Evolutionary conservation across 2,888 invertebrate genomes (phyloP).

Genomic region (Drosophila testacea): DNA sequence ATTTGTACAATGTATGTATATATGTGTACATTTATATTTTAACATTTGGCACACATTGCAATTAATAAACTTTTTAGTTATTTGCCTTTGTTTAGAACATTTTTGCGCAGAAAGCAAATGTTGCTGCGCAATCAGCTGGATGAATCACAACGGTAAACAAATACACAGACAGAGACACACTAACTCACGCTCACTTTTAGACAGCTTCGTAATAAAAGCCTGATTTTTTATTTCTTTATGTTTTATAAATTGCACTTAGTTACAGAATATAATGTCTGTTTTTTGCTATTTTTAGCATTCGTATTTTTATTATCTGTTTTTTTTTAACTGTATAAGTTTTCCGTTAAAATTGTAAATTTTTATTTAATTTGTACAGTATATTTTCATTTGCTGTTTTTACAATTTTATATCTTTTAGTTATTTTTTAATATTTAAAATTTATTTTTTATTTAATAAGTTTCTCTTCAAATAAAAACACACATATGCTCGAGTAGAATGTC

Average conservation of each 20-base stretch:
- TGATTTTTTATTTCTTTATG: slow-evolving; percentile 5
- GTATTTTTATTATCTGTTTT: too few species aligned
- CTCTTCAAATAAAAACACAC: too few species aligned
- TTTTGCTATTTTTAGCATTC: too few species aligned
- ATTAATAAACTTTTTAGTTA: slow-evolving; percentile 46
- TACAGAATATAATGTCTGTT: too few species aligned
- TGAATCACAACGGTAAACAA: slow-evolving; percentile 74
- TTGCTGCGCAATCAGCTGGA: slow-evolving; percentile 76
- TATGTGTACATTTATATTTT: slow-evolving; percentile 16
- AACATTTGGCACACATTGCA: slow-evolving; percentile 48
- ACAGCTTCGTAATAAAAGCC: slow-evolving; percentile 1
- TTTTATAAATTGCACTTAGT: slow-evolving; percentile 5
- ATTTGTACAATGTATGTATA: background rate
- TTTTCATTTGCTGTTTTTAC: slow-evolving; percentile 30
- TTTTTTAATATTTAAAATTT: background rate
- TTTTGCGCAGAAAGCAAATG: slow-evolving; percentile 64
- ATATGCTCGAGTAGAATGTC: too few species aligned
- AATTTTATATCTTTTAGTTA: background rate
- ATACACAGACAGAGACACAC: slow-evolving; percentile 31
- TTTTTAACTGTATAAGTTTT: too few species aligned
- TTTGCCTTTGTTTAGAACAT: slow-evolving; percentile 50
- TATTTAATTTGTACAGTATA: too few species aligned
- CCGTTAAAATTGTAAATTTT: too few species aligned
- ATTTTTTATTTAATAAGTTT: slow-evolving; percentile 20
- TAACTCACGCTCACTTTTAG: background rate